Percentiles rank a stretch among this genome's conserved stretches.
These are phyloP conservation scores for Nebria salina DNA, from an alignment of 2,888 invertebrate genomes.

Conservation along the genomic window DNA sequence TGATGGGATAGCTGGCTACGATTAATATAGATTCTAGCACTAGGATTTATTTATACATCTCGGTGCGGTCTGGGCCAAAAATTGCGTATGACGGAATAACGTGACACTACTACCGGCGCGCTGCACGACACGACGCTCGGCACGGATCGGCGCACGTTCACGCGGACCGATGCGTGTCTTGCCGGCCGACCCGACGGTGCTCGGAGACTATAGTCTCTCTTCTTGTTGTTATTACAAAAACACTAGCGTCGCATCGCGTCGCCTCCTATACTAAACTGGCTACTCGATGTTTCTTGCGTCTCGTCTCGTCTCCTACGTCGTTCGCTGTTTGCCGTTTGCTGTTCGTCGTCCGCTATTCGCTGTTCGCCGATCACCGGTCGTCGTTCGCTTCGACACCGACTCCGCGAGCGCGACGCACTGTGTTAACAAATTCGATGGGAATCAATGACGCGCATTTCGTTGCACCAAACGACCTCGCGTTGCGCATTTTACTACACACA, in stretches of 20 bases:
- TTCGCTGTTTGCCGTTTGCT: neutral
- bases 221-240: neutral
- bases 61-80: conserved; percentile 47
- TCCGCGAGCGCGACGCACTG: conserved; percentile 2
- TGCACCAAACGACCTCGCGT: conserved; percentile 1
- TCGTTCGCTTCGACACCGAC: conserved; percentile 11
- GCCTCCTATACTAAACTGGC: neutral
- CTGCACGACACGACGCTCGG: conserved; percentile 20
- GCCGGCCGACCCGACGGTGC: neutral
- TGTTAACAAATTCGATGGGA: neutral
- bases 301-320: neutral
- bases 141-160: conserved; percentile 15
- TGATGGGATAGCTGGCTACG: conserved; percentile 26
- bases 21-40: conserved; percentile 47
- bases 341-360: neutral
- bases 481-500: neutral
- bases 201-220: neutral
- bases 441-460: neutral
- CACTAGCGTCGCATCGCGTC: neutral
- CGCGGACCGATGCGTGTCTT: neutral
- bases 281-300: conserved; percentile 7
- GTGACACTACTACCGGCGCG: conserved; percentile 36
- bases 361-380: neutral
- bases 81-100: conserved; percentile 44
- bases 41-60: conserved; percentile 47